A percentile compares a stretch with the other conserved stretches of the same genome.
These are phyloP conservation scores for Saimiri boliviensis DNA, from an alignment of 2,113 vertebrate species.

Conservation along the genomic window DNA sequence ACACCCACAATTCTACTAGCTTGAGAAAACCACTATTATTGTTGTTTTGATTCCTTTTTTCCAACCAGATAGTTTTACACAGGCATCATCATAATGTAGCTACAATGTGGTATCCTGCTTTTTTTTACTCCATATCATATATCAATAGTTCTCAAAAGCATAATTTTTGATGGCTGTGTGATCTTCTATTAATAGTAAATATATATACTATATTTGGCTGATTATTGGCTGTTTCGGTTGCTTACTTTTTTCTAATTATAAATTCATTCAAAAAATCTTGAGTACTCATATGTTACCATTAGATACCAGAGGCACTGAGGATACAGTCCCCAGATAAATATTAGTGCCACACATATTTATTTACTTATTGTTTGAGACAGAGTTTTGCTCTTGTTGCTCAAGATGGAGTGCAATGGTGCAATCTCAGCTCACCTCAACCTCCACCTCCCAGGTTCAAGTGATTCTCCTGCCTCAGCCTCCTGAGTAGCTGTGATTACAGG, in stretches of 20 bases:
- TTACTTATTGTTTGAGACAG: too few species aligned
- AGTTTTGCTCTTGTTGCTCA: too few species aligned
- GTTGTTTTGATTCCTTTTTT: neutral
- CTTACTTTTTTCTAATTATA: neutral
- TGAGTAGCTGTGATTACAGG: too few species aligned
- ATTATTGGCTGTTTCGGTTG: neutral
- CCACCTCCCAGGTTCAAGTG: too few species aligned
- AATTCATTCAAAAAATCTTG: neutral
- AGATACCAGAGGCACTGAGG: neutral
- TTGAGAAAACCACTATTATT: neutral
- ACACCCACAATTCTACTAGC: neutral
- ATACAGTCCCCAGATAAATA: neutral
- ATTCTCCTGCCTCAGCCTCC: too few species aligned
- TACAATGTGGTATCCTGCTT: neutral
- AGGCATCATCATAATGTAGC: neutral
- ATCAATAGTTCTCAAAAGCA: neutral
- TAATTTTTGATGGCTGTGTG: slow-evolving; percentile 6
- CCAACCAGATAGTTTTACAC: neutral
- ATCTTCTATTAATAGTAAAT: neutral
- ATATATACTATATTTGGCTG: neutral
- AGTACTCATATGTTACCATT: neutral
- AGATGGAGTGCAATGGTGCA: too few species aligned
- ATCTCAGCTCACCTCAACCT: too few species aligned
- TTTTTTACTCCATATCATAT: neutral
- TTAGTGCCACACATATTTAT: neutral